Conservation (phyloP, 2,797 vertebrate genomes). For the Epinephelus malabaricus region DNA sequence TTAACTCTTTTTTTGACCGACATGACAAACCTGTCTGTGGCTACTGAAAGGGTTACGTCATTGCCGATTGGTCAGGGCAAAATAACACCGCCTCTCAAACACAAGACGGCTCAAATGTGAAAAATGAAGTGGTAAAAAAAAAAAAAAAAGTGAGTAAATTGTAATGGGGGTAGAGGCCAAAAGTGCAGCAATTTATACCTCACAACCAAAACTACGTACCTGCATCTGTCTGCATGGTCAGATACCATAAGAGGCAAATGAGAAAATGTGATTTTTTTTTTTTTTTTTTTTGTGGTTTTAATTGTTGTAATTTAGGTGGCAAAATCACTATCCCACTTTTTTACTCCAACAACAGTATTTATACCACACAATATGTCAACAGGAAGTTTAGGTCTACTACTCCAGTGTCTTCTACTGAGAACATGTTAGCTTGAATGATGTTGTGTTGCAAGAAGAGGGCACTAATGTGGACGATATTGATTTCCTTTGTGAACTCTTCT, state of each 20-base stretch:
- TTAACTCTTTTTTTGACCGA: too few species aligned
- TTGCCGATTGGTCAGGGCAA: background rate
- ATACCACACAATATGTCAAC: background rate
- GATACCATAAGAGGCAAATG: background rate
- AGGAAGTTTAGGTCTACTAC: background rate
- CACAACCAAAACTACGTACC: background rate
- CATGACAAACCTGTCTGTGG: too few species aligned
- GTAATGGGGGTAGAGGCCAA: background rate
- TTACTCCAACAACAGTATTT: background rate
- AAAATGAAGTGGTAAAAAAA: too few species aligned
- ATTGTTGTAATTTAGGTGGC: background rate
- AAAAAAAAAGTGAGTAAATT: background rate
- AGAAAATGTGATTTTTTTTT: background rate
- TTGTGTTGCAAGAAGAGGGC: slow-evolving; percentile 13
- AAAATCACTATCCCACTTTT: background rate
- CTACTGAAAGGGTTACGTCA: background rate
- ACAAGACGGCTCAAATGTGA: too few species aligned
- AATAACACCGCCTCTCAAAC: background rate
- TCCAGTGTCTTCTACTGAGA: background rate
- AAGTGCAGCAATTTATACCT: background rate
- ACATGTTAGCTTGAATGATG: slow-evolving; percentile 16
- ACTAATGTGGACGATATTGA: slow-evolving; percentile 37
- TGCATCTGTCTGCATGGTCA: background rate
- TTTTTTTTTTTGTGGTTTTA: background rate
- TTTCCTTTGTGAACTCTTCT: slow-evolving; percentile 50